Percentiles rank a stretch among this genome's conserved stretches.
Conservation (phyloP, 1,140 invertebrate genomes). For the Nasonia vitripennis region DNA sequence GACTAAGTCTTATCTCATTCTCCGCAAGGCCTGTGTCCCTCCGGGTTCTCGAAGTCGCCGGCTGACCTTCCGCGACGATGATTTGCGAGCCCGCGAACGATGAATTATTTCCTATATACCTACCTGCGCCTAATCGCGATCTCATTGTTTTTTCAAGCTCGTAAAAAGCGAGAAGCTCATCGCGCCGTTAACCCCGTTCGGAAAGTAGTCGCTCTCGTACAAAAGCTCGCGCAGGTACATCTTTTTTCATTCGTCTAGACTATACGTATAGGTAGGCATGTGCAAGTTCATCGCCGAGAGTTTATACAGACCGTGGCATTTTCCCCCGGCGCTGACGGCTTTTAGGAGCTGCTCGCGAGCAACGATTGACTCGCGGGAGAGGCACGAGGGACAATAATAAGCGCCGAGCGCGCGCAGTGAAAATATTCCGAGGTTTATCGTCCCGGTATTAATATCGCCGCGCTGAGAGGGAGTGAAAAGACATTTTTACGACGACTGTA, state of each 20-base stretch:
- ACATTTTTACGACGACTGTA: not conserved
- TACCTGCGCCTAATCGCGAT: too few species aligned
- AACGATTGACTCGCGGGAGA: not conserved
- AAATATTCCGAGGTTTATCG: not conserved
- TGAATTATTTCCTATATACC: too few species aligned
- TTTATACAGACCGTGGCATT: not conserved
- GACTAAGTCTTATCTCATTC: too few species aligned
- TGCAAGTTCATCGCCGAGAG: not conserved
- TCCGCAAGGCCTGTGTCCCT: too few species aligned
- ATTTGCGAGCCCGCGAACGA: too few species aligned
- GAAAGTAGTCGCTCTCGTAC: not conserved
- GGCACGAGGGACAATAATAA: not conserved
- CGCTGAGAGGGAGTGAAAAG: not conserved
- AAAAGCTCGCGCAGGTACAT: not conserved
- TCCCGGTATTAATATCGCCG: not conserved
- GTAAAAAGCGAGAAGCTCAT: not conserved
- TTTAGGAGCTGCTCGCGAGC: not conserved
- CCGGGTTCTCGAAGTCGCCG: too few species aligned
- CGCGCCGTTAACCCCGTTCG: not conserved
- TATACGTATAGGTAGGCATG: too few species aligned
- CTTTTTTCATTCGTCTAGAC: not conserved
- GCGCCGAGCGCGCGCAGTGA: not conserved
- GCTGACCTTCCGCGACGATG: too few species aligned
- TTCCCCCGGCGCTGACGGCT: not conserved
- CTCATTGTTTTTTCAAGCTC: too few species aligned